Base-by-base conservation (phyloP, 2,888 invertebrate genomes). In the Stenodera caucasica region DNA sequence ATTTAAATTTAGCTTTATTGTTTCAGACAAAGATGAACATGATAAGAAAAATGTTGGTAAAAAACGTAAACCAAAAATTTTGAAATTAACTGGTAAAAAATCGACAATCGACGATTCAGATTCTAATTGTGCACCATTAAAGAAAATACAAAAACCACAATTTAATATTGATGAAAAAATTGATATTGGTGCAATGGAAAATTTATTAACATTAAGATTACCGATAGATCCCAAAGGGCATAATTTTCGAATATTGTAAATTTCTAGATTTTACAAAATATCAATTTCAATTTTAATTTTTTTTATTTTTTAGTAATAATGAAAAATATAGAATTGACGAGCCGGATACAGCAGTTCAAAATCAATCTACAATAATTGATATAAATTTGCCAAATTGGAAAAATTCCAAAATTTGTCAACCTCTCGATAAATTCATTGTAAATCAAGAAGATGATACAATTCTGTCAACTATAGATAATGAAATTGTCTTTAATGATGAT, bases 391-490 rank as follows among this genome's bases (percentile, higher is more conserved):
- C 55, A 30, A 23, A 52, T 14, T 8, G 58, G 9, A 12, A 65
- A 18, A 58, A 60, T 50, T 53, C 64, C 49, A 6, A 82, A 35
- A 82, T 89, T 32, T 89, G 88, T 73, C 82, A 84, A 53, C 83
- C 86, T 0, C 86, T 90, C 70, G 78, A 83, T 7, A 83, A 84
- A 51, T 77, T 77, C 59, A 58, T 67, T 49, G 65, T 75, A 12
- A 72, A 75, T 58, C 65, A 71, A 23, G 23, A 45, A 5, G 23
- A 11, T 23, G 12, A 21, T n/a, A n/a, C 26, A 26, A 26, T 26
- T 26, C 5, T 26, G 26, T 26, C 26, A 5, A 5, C 5, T 26
- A 26, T 15, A 12, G 67, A 69, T 18, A 67, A 67, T 29, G 67
- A 45, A 6, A 6, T 74, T 1, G 70, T 71, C 51, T 69, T 67